These are phyloP conservation scores for Choloepus didactylus DNA, from an alignment of 2,797 vertebrate species.

Conservation along the genomic window DNA sequence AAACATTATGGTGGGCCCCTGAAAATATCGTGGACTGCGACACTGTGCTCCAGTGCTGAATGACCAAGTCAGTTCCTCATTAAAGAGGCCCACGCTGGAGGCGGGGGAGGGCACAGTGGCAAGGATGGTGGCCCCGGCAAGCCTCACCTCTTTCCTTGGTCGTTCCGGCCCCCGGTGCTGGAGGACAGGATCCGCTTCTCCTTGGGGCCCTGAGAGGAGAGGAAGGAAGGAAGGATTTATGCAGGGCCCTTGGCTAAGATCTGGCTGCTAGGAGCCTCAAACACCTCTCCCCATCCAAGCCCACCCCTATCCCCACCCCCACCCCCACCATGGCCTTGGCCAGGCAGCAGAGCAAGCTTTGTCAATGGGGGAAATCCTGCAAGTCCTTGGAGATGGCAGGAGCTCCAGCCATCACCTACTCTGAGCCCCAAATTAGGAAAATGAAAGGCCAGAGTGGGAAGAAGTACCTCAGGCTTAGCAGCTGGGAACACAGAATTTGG, in stretches of 20 bases:
- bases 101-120: not conserved
- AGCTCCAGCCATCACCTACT: not conserved
- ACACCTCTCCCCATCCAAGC: not conserved
- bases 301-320: no score
- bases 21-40: not conserved
- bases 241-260: not conserved
- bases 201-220: constrained; percentile 91
- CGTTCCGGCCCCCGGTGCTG: constrained; percentile 88
- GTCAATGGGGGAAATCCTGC: not conserved
- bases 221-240: not conserved
- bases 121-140: accelerated
- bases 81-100: not conserved
- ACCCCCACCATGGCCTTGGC: not conserved
- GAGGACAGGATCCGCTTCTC: constrained; percentile 91
- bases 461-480: not conserved
- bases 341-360: not conserved
- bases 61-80: not conserved
- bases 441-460: not conserved
- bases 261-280: not conserved
- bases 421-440: not conserved
- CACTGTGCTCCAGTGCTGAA: not conserved
- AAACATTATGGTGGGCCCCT: not conserved
- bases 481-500: not conserved
- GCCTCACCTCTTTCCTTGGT: constrained; percentile 94
- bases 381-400: not conserved